A percentile compares a stretch with the other conserved stretches of the same genome.
Conservation (phyloP, 2,797 vertebrate species). For the Chloroceryle inda region DNA sequence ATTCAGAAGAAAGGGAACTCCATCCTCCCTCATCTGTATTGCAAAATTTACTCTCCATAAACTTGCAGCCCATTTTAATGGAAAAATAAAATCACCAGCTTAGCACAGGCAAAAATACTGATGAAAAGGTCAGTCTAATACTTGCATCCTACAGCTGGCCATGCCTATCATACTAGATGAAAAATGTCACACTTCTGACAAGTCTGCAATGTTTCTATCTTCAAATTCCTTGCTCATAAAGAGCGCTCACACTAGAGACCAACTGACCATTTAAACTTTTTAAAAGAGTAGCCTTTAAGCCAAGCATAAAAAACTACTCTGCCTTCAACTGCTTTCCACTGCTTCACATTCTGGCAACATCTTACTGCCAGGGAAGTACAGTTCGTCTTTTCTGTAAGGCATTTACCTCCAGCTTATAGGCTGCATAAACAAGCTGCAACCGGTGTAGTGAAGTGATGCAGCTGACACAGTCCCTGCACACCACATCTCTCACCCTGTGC, state of each 20-base stretch:
- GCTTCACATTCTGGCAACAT: neutral
- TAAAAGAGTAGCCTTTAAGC: neutral
- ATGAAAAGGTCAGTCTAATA: neutral
- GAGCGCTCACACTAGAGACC: neutral
- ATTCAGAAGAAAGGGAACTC: neutral
- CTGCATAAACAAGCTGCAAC: neutral
- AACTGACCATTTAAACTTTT: neutral
- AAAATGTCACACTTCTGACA: neutral
- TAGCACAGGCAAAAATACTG: neutral
- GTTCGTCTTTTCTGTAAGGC: neutral
- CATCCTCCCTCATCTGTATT: neutral
- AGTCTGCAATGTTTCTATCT: neutral
- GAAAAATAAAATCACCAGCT: neutral
- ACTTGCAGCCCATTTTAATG: neutral
- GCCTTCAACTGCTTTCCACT: neutral
- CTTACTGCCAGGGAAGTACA: neutral
- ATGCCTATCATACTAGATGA: too few species aligned
- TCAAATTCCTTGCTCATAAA: neutral
- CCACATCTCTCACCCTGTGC: neutral
- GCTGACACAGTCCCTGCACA: neutral
- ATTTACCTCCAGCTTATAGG: neutral
- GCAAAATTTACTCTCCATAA: neutral
- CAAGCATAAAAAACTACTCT: neutral
- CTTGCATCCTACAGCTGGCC: rapidly evolving
- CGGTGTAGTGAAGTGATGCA: neutral